Base-by-base conservation (phyloP, 2,888 invertebrate genomes). In the Pseudococcus longispinus region DNA sequence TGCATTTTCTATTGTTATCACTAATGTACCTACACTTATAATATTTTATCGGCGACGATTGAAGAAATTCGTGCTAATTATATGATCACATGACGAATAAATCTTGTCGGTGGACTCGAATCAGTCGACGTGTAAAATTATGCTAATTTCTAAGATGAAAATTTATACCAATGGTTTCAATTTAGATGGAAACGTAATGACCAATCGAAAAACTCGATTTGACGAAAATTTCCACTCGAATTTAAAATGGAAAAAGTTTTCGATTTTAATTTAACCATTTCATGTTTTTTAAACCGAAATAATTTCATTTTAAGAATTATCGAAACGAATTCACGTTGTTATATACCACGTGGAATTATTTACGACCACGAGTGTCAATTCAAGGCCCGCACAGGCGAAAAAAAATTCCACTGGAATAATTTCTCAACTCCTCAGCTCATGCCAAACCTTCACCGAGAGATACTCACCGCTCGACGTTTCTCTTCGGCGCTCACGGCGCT, bases 401-500 rank as follows among this genome's bases (percentile, higher is more conserved):
- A 46, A 18, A 51, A 51, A 51, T 51, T 51, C 51, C 51, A 51
- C 51, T 2, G 51, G 18, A n/a, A 8, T 51, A 18, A 51, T n/a
- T 51, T 51, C 44, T 51, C 51, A n/a, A 15, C 18, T 55, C 8
- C n/a, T 37, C 20, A 83, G 42, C 4, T 42, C 15, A 83, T 6
- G 15, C 23, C 51, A 77, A 42, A 60, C 60, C 60, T 60, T 23
- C 60, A 60, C 60, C 60, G 60, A 11, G 60, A 11, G 60, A 44
- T 37, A 92, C 93, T 93, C 90, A 94, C 94, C 92, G 94, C 94
- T 92, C 94, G 94, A 88, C 94, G 91, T 90, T 94, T 94, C 89
- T 95, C 94, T 88, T 94, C 94, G 44, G 94, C 93, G 70, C 93
- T 93, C 83, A 93, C 93, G 87, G 94, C 93, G 89, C 93, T 94